Conservation (phyloP, 2,888 invertebrate genomes). For the Drosophila barbarae region DNA sequence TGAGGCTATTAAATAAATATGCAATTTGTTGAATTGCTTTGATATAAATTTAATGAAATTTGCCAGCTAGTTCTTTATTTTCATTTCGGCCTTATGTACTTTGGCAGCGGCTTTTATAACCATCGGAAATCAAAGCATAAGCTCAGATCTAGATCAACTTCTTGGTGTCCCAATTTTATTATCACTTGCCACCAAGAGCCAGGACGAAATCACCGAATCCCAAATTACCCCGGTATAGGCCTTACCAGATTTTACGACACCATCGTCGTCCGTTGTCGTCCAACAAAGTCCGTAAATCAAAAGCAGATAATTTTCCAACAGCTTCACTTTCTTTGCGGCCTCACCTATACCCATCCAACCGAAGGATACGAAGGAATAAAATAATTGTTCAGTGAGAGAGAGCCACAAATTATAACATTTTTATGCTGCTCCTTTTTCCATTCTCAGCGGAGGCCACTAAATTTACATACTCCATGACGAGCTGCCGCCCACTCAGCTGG, state of each 20-base stretch:
- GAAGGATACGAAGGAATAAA: constrained; percentile 35
- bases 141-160: constrained; percentile 28
- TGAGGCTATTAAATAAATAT: constrained; percentile 39
- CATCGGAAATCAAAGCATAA: constrained; percentile 26
- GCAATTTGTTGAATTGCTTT: constrained; percentile 28
- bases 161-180: constrained; percentile 35
- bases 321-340: constrained; percentile 31
- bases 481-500: constrained; percentile 47
- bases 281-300: constrained; percentile 59
- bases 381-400: constrained; percentile 64
- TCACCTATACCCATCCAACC: constrained; percentile 30
- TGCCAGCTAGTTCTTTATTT: constrained; percentile 7
- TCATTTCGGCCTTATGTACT: neutral
- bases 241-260: constrained; percentile 55
- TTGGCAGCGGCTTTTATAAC: constrained; percentile 10
- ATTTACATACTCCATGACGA: constrained; percentile 70
- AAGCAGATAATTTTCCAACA: constrained; percentile 67
- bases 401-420: constrained; percentile 71
- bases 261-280: constrained; percentile 36
- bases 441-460: constrained; percentile 56
- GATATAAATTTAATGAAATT: constrained; percentile 21
- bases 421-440: constrained; percentile 51
- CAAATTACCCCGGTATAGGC: constrained; percentile 26
- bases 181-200: constrained; percentile 37
- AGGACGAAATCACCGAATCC: constrained; percentile 23